These are phyloP conservation scores for Panagrolaimus sp. DNA, from an alignment of 1,140 invertebrate genomes.

Conservation along the genomic window DNA sequence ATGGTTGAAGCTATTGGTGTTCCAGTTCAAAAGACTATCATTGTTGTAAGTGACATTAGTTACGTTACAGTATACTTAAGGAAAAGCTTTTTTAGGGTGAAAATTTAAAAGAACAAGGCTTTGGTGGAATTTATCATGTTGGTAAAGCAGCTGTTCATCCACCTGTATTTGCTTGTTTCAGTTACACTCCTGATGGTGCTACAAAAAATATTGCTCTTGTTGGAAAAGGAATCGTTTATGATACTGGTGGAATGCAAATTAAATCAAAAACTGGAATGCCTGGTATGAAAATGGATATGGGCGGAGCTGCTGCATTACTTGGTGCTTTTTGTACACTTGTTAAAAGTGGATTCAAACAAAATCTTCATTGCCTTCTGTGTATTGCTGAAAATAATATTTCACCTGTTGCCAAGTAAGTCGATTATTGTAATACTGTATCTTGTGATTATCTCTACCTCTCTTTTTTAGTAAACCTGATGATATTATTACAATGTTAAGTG, in stretches of 20 bases:
- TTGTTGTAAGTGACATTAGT: conserved; percentile 28
- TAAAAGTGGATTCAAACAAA: conserved; percentile 66
- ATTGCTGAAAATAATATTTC: conserved; percentile 83
- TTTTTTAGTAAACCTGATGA: conserved; percentile 69
- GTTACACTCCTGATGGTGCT: conserved; percentile 66
- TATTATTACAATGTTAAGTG: conserved; percentile 78
- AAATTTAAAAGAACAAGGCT: conserved; percentile 44
- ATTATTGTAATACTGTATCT: too few relatives aligned
- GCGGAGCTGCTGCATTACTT: conserved; percentile 77
- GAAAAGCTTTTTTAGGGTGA: conserved; percentile 38
- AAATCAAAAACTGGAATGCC: conserved; percentile 68
- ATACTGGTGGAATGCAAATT: conserved; percentile 83
- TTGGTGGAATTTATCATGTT: conserved; percentile 73
- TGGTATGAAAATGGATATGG: conserved; percentile 82
- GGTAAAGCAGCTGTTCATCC: conserved; percentile 72
- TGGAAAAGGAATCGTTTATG: conserved; percentile 85
- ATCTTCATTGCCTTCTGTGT: conserved; percentile 79
- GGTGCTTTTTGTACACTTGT: conserved; percentile 76
- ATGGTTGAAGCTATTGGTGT: conserved; percentile 30
- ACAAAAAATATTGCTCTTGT: conserved; percentile 76
- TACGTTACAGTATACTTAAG: too few relatives aligned
- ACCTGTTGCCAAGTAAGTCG: conserved; percentile 60
- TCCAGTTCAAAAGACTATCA: conserved; percentile 38
- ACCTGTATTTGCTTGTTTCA: conserved; percentile 74
- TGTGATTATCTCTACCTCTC: background rate